A percentile compares a stretch with the other conserved stretches of the same genome.
These are phyloP conservation scores for Enteromius unitaeniatus DNA, from an alignment of 2,797 vertebrate species.

Conservation along the genomic window DNA sequence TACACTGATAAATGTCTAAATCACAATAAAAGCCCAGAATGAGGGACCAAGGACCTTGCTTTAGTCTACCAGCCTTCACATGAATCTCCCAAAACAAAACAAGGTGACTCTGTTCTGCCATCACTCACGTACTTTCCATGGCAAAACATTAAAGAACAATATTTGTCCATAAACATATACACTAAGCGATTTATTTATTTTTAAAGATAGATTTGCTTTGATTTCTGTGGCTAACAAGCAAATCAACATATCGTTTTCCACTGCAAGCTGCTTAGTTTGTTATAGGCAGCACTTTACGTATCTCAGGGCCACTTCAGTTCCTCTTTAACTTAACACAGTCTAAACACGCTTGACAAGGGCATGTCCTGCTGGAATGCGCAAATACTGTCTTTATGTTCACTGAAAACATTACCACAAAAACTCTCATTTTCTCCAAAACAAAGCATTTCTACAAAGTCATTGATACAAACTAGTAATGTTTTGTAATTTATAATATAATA, in stretches of 20 bases:
- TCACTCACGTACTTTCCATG: neutral
- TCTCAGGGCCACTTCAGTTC: constrained; percentile 13
- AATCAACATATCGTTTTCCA: neutral
- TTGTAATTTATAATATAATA: neutral
- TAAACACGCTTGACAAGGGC: constrained; percentile 42
- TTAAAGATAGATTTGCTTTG: neutral
- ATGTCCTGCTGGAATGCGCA: constrained; percentile 41
- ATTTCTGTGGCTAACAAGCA: neutral
- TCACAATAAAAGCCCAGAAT: constrained; percentile 41
- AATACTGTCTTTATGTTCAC: constrained; percentile 5
- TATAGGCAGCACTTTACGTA: neutral
- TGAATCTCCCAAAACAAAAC: constrained; percentile 43
- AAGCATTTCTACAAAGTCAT: neutral
- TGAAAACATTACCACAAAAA: constrained; percentile 31
- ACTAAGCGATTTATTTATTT: neutral
- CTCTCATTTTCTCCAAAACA: neutral
- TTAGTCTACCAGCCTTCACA: constrained; percentile 44
- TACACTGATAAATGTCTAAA: constrained; percentile 35
- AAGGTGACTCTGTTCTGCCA: constrained; percentile 22
- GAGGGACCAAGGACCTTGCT: constrained; percentile 53
- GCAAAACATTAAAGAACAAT: constrained; percentile 27
- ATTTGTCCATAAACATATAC: constrained; percentile 27
- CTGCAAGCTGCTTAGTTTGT: constrained; percentile 5
- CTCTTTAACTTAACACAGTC: constrained; percentile 8
- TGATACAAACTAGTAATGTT: neutral